phyloP scores from a whole-genome alignment of 2,888 invertebrate genomes.

The Lissonota sp. region DNA sequence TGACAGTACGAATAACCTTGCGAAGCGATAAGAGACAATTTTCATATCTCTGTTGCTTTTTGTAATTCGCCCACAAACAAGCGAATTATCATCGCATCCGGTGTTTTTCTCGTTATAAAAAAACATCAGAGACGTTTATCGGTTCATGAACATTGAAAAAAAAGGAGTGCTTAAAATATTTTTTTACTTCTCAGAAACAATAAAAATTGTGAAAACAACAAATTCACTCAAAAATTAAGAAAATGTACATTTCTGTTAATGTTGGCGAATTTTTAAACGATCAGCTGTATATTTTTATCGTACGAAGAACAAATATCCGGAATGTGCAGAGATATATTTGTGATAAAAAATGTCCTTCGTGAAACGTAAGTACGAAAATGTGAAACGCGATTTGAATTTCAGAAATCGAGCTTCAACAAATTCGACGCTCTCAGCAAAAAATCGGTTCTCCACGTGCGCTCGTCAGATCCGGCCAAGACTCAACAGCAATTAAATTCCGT shows the following conservation, averaged over 20 bases:
- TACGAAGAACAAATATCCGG: too few species aligned
- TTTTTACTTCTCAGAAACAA: too few species aligned
- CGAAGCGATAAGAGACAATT: conserved; percentile 4
- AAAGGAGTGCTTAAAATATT: too few species aligned
- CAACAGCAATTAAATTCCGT: conserved; percentile 89
- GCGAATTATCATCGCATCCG: neutral
- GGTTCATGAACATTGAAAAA: conserved; percentile 6
- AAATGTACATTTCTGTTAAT: neutral
- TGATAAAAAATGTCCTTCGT: conserved; percentile 51
- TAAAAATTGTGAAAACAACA: too few species aligned
- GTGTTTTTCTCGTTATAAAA: neutral
- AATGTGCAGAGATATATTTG: too few species aligned
- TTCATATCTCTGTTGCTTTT: conserved; percentile 6
- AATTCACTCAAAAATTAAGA: neutral
- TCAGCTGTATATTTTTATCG: neutral
- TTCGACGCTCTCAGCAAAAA: conserved; percentile 90
- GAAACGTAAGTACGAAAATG: conserved; percentile 6
- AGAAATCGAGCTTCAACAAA: conserved; percentile 92
- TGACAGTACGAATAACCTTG: conserved; percentile 8
- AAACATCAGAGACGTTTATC: conserved; percentile 8
- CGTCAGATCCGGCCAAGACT: conserved; percentile 88
- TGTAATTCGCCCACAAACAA: neutral
- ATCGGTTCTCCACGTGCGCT: conserved; percentile 88
- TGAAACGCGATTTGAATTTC: conserved; percentile 75
- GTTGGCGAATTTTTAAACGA: neutral